Conservation (phyloP, 2,113 vertebrate species). For the Nerophis lumbriciformis region DNA sequence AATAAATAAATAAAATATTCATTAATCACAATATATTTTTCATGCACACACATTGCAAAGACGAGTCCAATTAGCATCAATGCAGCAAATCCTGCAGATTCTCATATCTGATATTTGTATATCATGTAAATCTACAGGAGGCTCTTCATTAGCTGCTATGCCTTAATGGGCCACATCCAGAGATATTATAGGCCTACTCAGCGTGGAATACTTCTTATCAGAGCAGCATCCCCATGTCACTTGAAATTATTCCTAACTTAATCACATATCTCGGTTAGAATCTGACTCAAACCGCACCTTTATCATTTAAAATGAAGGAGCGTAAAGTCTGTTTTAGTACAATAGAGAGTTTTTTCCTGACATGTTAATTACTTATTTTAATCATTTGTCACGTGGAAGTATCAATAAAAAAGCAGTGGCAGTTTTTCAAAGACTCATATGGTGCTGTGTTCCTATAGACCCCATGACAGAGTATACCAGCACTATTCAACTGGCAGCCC, state of each 20-base stretch:
- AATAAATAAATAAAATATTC: no score
- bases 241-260: not conserved
- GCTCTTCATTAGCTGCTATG: constrained; percentile 55
- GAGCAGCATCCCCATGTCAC: not conserved
- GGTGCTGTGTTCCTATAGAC: no score
- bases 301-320: no score
- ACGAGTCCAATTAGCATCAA: constrained; percentile 2
- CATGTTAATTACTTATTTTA: no score
- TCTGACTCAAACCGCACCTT: no score
- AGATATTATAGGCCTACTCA: constrained; percentile 3
- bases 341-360: no score
- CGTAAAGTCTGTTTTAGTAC: no score
- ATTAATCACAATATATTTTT: not conserved
- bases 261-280: not conserved
- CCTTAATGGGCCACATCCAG: constrained; percentile 39
- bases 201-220: constrained; percentile 3
- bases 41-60: not conserved
- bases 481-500: no score
- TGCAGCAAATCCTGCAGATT: constrained; percentile 28
- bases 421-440: not conserved
- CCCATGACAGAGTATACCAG: no score
- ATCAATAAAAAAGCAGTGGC: constrained; percentile 1
- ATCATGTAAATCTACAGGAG: constrained; percentile 59
- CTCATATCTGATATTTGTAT: constrained; percentile 37
- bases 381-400: not conserved